These are phyloP conservation scores for Anthopleura sola DNA, from an alignment of 64 coral and sea anemone genomes.

Conservation along the genomic window DNA sequence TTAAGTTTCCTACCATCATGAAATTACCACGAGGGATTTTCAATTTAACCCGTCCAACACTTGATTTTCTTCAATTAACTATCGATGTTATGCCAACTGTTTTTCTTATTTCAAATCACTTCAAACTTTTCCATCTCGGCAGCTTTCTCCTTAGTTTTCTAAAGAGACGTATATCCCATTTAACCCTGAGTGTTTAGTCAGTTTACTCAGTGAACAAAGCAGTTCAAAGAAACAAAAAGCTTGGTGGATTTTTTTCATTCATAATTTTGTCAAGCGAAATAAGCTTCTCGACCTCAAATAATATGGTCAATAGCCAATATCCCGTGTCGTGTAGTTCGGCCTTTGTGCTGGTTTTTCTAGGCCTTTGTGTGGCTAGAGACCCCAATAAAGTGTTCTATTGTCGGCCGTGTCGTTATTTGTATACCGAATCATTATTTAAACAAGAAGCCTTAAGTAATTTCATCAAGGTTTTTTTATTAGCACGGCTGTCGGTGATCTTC, in stretches of 20 bases:
- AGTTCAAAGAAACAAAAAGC: background rate
- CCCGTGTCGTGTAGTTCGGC: background rate
- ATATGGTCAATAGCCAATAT: slow-evolving; percentile 24
- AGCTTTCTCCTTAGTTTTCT: background rate
- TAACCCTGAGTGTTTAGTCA: background rate
- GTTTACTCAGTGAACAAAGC: background rate
- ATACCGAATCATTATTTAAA: slow-evolving; percentile 27
- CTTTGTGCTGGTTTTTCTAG: background rate
- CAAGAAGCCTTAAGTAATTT: slow-evolving; percentile 37
- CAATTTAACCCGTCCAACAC: background rate
- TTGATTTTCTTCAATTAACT: slow-evolving; percentile 15
- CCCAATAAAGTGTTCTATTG: slow-evolving; percentile 27
- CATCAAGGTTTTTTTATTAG: slow-evolving; percentile 48
- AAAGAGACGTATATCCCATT: background rate
- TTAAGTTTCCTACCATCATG: background rate
- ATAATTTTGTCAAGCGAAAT: background rate
- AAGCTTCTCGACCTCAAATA: background rate
- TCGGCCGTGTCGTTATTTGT: slow-evolving; percentile 44
- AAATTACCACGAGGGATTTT: background rate
- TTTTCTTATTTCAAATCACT: background rate
- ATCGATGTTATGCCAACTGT: background rate
- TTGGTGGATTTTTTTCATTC: background rate
- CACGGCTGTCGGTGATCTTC: background rate
- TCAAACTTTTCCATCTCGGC: background rate
- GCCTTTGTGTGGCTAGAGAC: slow-evolving; percentile 6